Base-by-base conservation (phyloP, 2,797 vertebrate genomes). In the Microhierax caerulescens region DNA sequence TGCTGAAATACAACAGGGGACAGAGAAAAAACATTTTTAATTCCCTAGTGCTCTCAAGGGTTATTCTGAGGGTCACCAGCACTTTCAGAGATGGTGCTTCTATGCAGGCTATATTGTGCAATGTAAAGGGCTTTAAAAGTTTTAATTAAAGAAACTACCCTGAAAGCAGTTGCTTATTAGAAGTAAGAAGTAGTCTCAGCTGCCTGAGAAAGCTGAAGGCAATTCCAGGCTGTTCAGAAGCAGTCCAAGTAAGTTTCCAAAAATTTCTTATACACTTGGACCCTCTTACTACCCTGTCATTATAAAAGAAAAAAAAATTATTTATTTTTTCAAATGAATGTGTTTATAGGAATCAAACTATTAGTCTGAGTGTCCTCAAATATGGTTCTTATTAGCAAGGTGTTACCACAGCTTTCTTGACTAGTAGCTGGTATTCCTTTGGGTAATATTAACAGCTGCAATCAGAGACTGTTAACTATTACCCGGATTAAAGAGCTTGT, bases 401-500 rank as follows among this genome's bases (percentile, higher is more conserved):
- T 94, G 84, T 93, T 91, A 64, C 77, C 51, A 85, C 16, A 24
- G 56, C 45, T 67, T 80, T 96, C 81, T 88, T 45, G 50, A 91
- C 87, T 85, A 82, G 60, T 89, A 91, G 85, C 69, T 95, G 54
- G 19, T 95, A 88, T 93, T 95, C 94, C 85, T 95, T 78, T 72
- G 89, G 93, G 93, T 95, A 94, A 88, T 81, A 94, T 95, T 96
- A 95, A 95, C 85, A 91, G 78, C 87, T 93, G 82, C 80, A 95
- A 78, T 95, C 89, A 78, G 70, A 91, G 83, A 51, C 91, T 89
- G 86, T 96, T 97, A 96, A 96, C 91, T 95, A 87, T 94, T 96
- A 93, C 82, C 48, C 48, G 90, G 70, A 93, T 95, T 95, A 95
- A 96, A 88, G 90, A 88, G 68, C 53, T 88, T 94, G 93, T 96